Percentiles rank a stretch among this genome's conserved stretches.
phyloP scores from a whole-genome alignment of 2,888 invertebrate species.

The Diploptera punctata region DNA sequence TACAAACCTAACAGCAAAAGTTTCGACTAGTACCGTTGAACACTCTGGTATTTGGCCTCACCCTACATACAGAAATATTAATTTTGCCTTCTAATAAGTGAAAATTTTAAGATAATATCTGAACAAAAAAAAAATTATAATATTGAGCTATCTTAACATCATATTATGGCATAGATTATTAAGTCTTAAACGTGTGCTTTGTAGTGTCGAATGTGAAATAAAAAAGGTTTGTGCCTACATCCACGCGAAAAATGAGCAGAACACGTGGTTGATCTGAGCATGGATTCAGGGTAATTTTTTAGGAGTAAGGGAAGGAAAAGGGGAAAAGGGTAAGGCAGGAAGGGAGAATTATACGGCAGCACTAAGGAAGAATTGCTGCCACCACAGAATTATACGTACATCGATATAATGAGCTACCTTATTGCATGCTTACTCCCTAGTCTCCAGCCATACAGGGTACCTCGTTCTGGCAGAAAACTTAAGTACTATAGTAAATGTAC shows the following conservation, averaged over 20 bases:
- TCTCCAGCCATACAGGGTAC: slow-evolving; percentile 35
- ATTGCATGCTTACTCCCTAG: slow-evolving; percentile 40
- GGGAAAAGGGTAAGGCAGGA: background rate
- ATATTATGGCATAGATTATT: slow-evolving; percentile 34
- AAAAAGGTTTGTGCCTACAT: slow-evolving; percentile 11
- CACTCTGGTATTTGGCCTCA: slow-evolving; percentile 37
- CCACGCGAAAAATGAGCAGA: slow-evolving; percentile 20
- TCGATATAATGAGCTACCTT: slow-evolving; percentile 41
- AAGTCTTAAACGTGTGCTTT: slow-evolving; percentile 36
- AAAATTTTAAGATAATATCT: slow-evolving; percentile 32
- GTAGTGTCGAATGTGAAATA: slow-evolving; percentile 24
- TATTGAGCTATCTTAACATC: slow-evolving; percentile 37
- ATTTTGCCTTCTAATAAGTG: slow-evolving; percentile 32
- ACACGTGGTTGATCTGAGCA: background rate
- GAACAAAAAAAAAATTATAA: slow-evolving; percentile 34
- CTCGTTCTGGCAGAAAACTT: slow-evolving; percentile 43
- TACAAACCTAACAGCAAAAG: slow-evolving; percentile 40
- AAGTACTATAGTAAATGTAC: slow-evolving; percentile 41
- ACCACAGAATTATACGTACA: slow-evolving; percentile 38
- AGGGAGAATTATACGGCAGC: slow-evolving; percentile 23
- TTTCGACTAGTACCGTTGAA: slow-evolving; percentile 39
- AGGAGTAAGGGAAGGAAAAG: no score
- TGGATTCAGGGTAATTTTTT: no score
- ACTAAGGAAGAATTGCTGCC: slow-evolving; percentile 35
- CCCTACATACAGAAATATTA: slow-evolving; percentile 37